Evolutionary conservation across 2,113 vertebrate genomes (phyloP), one percentile per base, ranked within the genome.

Genomic region (Clarias macrocephalus): DNA sequence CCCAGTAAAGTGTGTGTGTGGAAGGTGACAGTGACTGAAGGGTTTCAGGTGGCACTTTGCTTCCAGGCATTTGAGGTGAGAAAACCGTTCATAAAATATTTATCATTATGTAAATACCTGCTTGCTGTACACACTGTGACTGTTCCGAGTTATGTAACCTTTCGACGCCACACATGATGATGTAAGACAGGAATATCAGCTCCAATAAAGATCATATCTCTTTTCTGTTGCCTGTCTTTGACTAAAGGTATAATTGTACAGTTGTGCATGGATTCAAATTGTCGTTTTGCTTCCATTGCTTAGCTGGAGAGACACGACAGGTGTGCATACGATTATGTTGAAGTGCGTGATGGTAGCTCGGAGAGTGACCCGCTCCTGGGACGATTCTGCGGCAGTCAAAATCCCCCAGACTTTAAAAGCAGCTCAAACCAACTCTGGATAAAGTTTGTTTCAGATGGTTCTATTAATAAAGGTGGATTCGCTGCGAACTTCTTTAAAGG

Each of bases 401-500:
- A 97, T 86, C 98, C 98, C 3, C 97, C 99, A 91, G 98, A 99
- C 11, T 96, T 99, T 87, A 96, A 94, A 89, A 97, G 98, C 87
- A 97, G 96, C 88, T 97, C 97, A 62, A 97, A 99, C 89, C 97
- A 95, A 0, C 93, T 99, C 56, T 99, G 97, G 98, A 97, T 99
- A 97, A 99, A 99, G 90, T 99, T 99, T 85, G 96, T 98, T 91
- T 99, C 98, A 0, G 98, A 99, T 83, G 98, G 97, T 89, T 99
- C 98, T 0, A 97, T 99, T 87, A 99, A 99, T 93, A 99, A 98
- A 93, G 97, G 97, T 42, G 98, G 98, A 1, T 99, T 99, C 91
- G 97, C 98, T 88, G 97, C 97, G 80, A 99, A 97, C 91, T 99
- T 99, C 92, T 98, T 99, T 94, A 99, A 97, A 97, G 97, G 98